Evolutionary conservation across 2,113 vertebrate species (phyloP).

Genomic region (Eubucco bourcierii): DNA sequence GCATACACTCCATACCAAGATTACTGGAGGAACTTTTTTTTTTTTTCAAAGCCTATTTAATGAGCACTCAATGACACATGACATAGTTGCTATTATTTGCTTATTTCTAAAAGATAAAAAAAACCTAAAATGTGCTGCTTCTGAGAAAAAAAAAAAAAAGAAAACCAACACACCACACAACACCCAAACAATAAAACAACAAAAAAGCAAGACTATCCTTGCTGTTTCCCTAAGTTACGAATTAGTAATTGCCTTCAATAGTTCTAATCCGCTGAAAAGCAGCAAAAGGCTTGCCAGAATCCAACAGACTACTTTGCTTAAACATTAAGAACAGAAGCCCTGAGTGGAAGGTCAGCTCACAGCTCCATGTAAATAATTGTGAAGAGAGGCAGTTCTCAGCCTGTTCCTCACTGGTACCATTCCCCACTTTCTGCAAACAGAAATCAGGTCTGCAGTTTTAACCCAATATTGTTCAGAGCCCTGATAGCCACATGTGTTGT

Average conservation of each 20-base stretch:
- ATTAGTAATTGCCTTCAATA: neutral
- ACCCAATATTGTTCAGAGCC: neutral
- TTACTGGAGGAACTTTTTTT: neutral
- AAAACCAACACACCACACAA: neutral
- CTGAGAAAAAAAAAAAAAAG: neutral
- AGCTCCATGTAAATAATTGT: neutral
- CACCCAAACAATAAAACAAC: neutral
- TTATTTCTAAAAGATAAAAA: neutral
- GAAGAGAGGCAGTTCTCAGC: neutral
- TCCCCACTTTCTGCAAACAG: neutral
- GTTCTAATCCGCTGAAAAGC: neutral
- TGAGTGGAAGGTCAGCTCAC: neutral
- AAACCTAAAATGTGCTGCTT: neutral
- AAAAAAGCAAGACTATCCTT: neutral
- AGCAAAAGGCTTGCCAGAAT: neutral
- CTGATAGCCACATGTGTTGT: neutral
- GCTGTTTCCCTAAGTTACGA: neutral
- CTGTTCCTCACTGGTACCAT: accelerated
- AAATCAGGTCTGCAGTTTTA: neutral
- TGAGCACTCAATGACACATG: neutral
- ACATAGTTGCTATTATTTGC: neutral
- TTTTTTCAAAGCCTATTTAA: neutral
- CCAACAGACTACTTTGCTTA: neutral
- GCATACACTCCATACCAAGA: neutral
- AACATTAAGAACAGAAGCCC: neutral